Base-by-base conservation (phyloP, 2,888 invertebrate genomes). In the Idaea aversata region DNA sequence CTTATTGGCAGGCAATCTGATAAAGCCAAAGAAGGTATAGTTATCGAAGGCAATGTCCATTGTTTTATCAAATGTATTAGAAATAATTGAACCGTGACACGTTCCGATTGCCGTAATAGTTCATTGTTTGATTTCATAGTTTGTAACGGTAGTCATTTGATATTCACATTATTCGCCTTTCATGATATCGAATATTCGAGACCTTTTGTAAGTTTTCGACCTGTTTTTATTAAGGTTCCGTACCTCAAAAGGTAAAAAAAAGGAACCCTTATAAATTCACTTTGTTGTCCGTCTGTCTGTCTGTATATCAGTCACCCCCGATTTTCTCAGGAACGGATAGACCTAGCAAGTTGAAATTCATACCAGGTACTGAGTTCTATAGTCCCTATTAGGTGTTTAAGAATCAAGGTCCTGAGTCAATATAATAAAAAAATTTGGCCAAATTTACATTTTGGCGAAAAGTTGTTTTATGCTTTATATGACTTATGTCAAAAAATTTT, bases 61-160 rank as follows among this genome's bases (percentile, higher is more conserved):
- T 70, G 70, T 70, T 70, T 65, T 35, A 61, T 68, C 59, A 66
- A 65, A 62, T 63, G 63, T 61, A 68, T 68, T 67, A 68, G 63
- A 65, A 68, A 64, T 65, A 65, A 68, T 68, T 70, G 68, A 70
- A 68, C 70, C 66, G 57, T 68, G 67, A 65, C 68, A 47, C 10
- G 10, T 7, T 13, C 60, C 68, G 61, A 70, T 70, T 67, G 65
- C 65, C 34, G 68, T 66, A 70, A 70, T 66, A 65, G 65, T 65
- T 67, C 65, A 70, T 70, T 70, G 70, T 70, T 67, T 66, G 65
- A 66, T 67, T 68, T 35, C 62, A 47, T 47, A 47, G 47, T 47
- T 67, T 66, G 59, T 65, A 67, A 70, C 68, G 66, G 68, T 67
- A 67, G 63, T 59, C 35, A 15, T n/a, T 15, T 35, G 59, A 59